Conservation (phyloP, 2,113 vertebrate genomes). For the Onychostruthus taczanowskii region DNA sequence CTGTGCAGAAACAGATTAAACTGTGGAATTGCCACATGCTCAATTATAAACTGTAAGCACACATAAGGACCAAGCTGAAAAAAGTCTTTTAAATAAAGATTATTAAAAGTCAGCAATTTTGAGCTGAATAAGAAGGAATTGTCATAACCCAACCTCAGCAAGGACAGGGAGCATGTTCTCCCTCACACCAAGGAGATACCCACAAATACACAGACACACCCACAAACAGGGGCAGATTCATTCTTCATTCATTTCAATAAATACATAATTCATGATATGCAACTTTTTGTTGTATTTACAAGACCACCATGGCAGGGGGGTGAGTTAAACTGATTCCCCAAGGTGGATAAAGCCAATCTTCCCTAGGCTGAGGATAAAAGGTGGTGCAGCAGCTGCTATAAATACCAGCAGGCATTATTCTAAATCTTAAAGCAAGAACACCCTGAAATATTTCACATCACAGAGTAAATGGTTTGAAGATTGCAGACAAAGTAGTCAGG, state of each 20-base stretch:
- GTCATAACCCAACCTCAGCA: not conserved
- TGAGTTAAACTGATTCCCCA: not conserved
- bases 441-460: slow-evolving; percentile 32
- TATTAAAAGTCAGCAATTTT: not conserved
- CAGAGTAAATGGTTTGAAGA: slow-evolving; percentile 36
- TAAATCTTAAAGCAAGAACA: slow-evolving; percentile 12
- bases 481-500: slow-evolving; percentile 22
- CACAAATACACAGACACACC: not conserved
- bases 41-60: not conserved
- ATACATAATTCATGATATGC: not conserved
- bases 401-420: slow-evolving; percentile 28
- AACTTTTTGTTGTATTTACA: not conserved
- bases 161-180: not conserved
- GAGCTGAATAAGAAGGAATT: not conserved
- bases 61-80: not conserved
- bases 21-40: not conserved
- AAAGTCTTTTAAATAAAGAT: not conserved
- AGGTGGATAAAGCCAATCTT: not conserved
- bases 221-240: accelerated
- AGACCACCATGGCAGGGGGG: not conserved
- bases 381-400: not conserved
- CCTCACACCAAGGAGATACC: not conserved
- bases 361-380: not conserved
- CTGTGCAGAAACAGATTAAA: not conserved
- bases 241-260: not conserved